Base-by-base conservation (phyloP, 2,888 invertebrate species). In the Phalangium opilio region DNA sequence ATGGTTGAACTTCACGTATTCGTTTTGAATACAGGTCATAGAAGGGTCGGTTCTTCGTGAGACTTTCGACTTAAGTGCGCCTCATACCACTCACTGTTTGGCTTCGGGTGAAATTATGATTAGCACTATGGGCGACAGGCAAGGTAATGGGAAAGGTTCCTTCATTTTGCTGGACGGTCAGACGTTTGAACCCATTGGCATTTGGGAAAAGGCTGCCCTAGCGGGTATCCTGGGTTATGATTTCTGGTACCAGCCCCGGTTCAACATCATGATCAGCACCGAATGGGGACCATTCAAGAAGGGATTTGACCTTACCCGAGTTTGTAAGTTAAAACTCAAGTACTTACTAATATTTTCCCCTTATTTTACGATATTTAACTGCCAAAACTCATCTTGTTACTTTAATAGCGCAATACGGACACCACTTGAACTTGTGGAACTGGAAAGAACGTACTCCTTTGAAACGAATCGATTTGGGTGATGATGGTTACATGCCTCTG, bases 221-320 rank as follows among this genome's bases (percentile, higher is more conserved):
- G 38, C 43, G 7, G 34, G 20, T 33, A 41, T 48, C 11, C 52
- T 48, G 32, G 53, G 53, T 32, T 96, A 96, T 64, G 95, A 96
- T 66, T 96, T 85, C 64, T 95, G 95, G 95, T 95, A 95, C 65
- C 93, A 96, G 63, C 95, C 95, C 0, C 76, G 83, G 59, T 81
- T 82, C 60, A 85, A 96, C 66, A 76, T 85, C 0, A 83, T 98
- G 79, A 72, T 91, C 18, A 77, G 90, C 12, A 75, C 83, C 0
- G 93, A 93, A 70, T 96, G 93, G 93, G 91, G 87, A 1, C 75
- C 79, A 0, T 89, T 89, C 63, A 79, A 77, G 58, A 69, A 68
- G 18, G 78, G 79, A 2, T 78, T 74, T 59, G 60, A 67, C 27
- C 27, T 8, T 4, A 27, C 27, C 27, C 4, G 8, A 27, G 27